These are phyloP conservation scores for Neofelis nebulosa DNA, from an alignment of 2,113 vertebrate genomes.

Conservation along the genomic window DNA sequence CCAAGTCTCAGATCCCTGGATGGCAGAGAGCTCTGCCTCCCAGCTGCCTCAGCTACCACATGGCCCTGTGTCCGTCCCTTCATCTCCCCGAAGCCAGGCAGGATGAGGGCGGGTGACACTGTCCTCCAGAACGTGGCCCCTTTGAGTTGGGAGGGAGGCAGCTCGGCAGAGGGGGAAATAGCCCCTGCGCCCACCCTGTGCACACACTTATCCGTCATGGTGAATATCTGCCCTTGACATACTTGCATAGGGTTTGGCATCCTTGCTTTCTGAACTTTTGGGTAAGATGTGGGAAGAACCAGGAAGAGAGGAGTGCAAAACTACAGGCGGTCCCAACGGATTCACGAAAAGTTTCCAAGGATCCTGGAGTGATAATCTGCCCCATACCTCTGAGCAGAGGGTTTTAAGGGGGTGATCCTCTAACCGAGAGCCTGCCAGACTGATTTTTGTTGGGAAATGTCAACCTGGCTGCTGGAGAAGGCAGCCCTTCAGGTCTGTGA, in stretches of 20 bases:
- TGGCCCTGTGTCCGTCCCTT: not conserved
- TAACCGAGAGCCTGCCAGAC: not conserved
- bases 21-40: not conserved
- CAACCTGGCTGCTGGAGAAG: not conserved
- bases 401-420: not conserved
- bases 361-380: fast-evolving
- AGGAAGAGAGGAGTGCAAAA: not conserved
- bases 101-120: not conserved
- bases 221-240: not conserved
- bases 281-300: not conserved
- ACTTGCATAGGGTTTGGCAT: not conserved
- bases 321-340: not conserved
- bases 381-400: not conserved
- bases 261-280: not conserved
- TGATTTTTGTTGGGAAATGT: not conserved
- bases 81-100: too few species aligned
- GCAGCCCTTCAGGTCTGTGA: not conserved
- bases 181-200: not conserved
- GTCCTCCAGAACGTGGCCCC: not conserved
- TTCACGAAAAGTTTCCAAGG: not conserved
- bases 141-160: not conserved
- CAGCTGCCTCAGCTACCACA: fast-evolving
- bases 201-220: too few species aligned
- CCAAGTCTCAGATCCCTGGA: not conserved
- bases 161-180: not conserved